Base-by-base conservation (phyloP, 2,888 invertebrate genomes). In the Meteorus colon region DNA sequence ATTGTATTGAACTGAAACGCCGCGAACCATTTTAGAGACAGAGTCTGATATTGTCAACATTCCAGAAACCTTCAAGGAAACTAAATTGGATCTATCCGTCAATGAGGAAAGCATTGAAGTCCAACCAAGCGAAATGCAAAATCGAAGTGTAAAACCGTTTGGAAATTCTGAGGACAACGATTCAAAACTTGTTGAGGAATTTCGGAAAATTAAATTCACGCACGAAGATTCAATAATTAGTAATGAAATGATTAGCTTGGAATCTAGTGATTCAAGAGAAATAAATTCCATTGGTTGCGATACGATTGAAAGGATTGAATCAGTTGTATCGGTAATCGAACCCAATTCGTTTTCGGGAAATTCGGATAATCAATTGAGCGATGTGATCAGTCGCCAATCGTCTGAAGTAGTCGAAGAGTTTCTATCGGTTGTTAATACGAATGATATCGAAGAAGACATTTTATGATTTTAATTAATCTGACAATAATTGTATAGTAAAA, bases 301-400 rank as follows among this genome's bases (percentile, higher is more conserved):
- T 19, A 73, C 51, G 12, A 16, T 27, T 41, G 66, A 59, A 37
- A 29, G 37, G 59, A 59, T 73, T 55, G 73, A 73, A 66, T 34
- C 19, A 59, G 27, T 73, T 2, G 24, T 73, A 5, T 31, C 51
- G 19, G 37, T 73, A 34, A 66, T 73, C 37, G 37, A 73, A 24
- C 66, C 66, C 6, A 37, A 73, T 66, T 37, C 37, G 14, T 19
- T 55, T 2, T 59, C 27, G 10, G 66, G 66, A 55, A 73, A 55
- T 41, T 51, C 31, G 14, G 65, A 37, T 24, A 51, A 73, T 37
- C 51, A 34, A n/a, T 24, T 48, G 14, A 16, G 10, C 6, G n/a
- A 37, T 51, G 41, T 5, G 41, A 65, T 29, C 48, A 51, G 16
- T 48, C 29, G 51, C 19, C 19, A 34, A 29, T 16, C 29, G 31